Base-by-base conservation (phyloP, 2,888 invertebrate genomes). In the Drosophila testacea region DNA sequence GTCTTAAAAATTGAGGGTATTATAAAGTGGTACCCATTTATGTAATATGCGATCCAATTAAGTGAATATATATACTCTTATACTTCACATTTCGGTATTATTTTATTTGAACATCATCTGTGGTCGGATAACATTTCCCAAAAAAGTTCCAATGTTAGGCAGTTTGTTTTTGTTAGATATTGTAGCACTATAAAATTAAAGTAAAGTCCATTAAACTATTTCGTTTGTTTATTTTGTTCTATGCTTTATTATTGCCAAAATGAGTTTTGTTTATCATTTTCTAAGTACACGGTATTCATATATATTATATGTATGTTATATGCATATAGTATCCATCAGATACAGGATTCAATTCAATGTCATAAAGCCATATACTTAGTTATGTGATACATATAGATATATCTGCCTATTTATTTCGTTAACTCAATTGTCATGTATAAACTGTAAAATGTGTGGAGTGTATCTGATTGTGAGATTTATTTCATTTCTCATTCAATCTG, bases 231-330 rank as follows among this genome's bases (percentile, higher is more conserved):
- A 69, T 28, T 75, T 77, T 72, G 67, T 36, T 69, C 79, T 84
- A 77, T 73, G 70, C 76, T 83, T 86, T 84, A 81, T 82, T 89
- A 79, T 81, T 88, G 83, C 83, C 79, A 78, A 82, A 83, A 82
- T 80, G 84, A 86, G 66, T 82, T 79, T 70, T 50, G 48, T 34
- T 63, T 48, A 65, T 69, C 39, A 42, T 52, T 47, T 50, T 68
- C 79, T 70, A 80, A 74, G 69, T 73, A 75, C 73, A 73, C 69
- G 60, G 38, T 55, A 69, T 60, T 55, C 10, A 28, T 39, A 22
- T 60, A 72, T 34, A 56, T 54, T 57, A 68, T 34, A 56, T 54
- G 38, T 57, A 32, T 59, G 32, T 62, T 46, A 46, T 67, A 57
- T 68, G 48, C 66, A 60, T 69, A 47, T 50, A 28, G 9, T 41